Evolutionary conservation across 2,888 invertebrate genomes (phyloP), one percentile per base, ranked within the genome.

Genomic region (Lycaena phlaeas): DNA sequence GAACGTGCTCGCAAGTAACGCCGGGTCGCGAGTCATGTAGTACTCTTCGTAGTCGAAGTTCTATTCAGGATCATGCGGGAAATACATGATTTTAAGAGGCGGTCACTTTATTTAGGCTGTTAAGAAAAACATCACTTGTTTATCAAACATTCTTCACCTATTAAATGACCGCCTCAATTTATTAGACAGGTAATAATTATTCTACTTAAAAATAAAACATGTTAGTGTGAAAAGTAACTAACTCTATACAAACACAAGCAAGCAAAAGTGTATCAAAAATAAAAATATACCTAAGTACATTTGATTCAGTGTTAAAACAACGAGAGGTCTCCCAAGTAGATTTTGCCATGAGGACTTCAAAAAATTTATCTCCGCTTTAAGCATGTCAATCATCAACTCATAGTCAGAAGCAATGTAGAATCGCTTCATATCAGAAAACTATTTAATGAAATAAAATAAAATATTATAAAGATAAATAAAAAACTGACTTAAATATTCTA

Each of bases 361-460:
- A 89, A 97, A 97, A 88, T 96, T 94, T 69, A 98, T 93, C 87
- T 98, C 97, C 60, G 95, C 94, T 88, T 96, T 96, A 87, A 97
- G 93, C 77, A 94, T 94, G 87, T 98, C 98, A 73, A 98, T 93
- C 92, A 98, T 93, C 86, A 98, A 90, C 84, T 97, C 96, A 85
- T 94, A 94, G 87, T 99, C 98, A 71, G 96, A 95, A 71, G 97
- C 97, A 75, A 98, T 94, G 92, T 98, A 98, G 91, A 97, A 98
- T 77, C 95, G 92, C 71, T 93, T 92, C 88, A 94, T 92, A 88
- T 99, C 98, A 88, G 96, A 95, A 88, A 97, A 95, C 97, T 98
- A 88, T 61, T 64, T 68, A 76, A 75, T 61, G 59, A 54, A 49
- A 56, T 48, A 37, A 38, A 49, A 25, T 29, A 31, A 30, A 30